A percentile compares a stretch with the other conserved stretches of the same genome.
Conservation (phyloP, 2,113 vertebrate species). For the Pedetes capensis region DNA sequence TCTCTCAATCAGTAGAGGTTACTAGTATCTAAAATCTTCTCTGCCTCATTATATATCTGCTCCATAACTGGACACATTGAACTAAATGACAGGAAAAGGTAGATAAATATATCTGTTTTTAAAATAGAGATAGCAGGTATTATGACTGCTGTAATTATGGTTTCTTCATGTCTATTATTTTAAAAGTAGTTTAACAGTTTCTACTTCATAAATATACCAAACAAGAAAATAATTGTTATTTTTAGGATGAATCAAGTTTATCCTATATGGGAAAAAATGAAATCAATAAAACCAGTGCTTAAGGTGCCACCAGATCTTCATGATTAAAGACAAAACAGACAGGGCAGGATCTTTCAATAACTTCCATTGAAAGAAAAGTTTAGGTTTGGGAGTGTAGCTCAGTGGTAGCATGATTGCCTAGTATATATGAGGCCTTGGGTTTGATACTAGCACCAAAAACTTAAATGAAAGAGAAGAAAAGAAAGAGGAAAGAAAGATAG, state of each 20-base stretch:
- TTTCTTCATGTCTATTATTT: conserved; percentile 1
- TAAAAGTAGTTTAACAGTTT: background rate
- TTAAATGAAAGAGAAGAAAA: background rate
- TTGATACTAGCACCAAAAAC: background rate
- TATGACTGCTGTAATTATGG: background rate
- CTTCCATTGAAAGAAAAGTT: background rate
- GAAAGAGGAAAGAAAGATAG: background rate
- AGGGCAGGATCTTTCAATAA: background rate
- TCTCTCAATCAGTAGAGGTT: background rate
- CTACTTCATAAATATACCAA: background rate
- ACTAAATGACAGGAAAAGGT: conserved; percentile 28
- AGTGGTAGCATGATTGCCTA: background rate
- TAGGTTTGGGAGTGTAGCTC: background rate
- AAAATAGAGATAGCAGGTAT: background rate
- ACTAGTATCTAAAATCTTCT: conserved; percentile 26
- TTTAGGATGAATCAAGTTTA: conserved; percentile 23
- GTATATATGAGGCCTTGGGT: background rate
- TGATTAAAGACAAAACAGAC: background rate
- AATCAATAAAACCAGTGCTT: background rate
- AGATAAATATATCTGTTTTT: background rate
- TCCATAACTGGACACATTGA: conserved; percentile 33
- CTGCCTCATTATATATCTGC: background rate
- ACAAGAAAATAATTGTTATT: background rate
- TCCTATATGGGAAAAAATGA: background rate
- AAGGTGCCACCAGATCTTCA: background rate